Percentiles rank a stretch among this genome's conserved stretches.
Conservation (phyloP, 2,113 vertebrate species). For the Siniperca chuatsi region DNA sequence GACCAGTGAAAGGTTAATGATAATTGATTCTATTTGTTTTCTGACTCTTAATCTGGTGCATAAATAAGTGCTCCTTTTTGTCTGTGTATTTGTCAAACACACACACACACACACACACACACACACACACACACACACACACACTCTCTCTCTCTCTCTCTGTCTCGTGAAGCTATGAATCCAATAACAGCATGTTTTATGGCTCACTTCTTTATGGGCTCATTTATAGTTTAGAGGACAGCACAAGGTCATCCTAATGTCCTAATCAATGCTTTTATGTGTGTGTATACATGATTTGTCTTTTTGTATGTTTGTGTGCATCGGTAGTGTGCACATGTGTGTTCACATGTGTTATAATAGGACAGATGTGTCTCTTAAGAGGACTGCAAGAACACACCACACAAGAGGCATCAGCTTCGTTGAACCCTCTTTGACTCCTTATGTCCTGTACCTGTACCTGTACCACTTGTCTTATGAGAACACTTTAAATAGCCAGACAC, state of each 20-base stretch:
- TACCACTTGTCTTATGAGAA: constrained; percentile 32
- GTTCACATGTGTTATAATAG: neutral
- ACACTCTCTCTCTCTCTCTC: neutral
- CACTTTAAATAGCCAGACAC: neutral
- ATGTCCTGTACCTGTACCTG: neutral
- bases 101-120: neutral
- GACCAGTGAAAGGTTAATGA: constrained; percentile 15
- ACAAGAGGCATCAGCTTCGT: neutral
- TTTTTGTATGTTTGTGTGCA: neutral
- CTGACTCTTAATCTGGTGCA: constrained; percentile 38
- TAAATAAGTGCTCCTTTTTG: constrained; percentile 15
- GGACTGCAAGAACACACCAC: constrained; percentile 2
- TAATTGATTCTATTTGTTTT: constrained; percentile 45
- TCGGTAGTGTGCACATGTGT: neutral
- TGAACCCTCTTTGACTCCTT: constrained; percentile 41
- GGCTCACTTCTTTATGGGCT: constrained; percentile 35
- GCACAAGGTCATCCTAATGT: constrained; percentile 38
- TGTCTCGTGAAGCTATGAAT: constrained; percentile 31
- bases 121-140: too few relatives aligned
- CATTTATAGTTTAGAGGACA: constrained; percentile 48
- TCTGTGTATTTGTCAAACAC: constrained; percentile 7
- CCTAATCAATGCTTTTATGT: constrained; percentile 21
- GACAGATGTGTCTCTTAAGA: neutral
- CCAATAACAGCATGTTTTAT: constrained; percentile 56
- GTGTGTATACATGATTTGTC: neutral